phyloP scores from a whole-genome alignment of 2,113 vertebrate species.

The Dromas ardeola region DNA sequence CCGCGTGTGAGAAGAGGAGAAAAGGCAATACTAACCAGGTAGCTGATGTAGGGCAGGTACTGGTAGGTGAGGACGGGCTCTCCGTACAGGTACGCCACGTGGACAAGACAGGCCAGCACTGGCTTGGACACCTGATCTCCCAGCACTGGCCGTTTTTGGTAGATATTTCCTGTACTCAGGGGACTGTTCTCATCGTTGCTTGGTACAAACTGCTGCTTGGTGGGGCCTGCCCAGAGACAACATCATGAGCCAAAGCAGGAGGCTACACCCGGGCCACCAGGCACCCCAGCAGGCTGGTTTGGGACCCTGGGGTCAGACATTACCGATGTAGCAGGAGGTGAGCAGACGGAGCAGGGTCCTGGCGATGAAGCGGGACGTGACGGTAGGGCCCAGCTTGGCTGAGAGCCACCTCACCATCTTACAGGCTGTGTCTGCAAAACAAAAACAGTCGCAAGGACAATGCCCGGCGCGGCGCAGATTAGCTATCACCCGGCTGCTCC shows the following conservation, averaged over 20 bases:
- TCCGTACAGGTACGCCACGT: constrained; percentile 92
- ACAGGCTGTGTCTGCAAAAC: constrained; percentile 90
- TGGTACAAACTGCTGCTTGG: constrained; percentile 89
- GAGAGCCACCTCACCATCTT: constrained; percentile 96
- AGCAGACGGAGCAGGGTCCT: constrained; percentile 94
- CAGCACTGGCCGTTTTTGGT: constrained; percentile 87
- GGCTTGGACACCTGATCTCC: constrained; percentile 90
- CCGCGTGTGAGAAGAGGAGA: rapidly evolving
- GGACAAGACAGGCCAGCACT: constrained; percentile 90
- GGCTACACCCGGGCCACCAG: background rate
- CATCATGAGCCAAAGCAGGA: background rate
- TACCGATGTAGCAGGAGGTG: constrained; percentile 94
- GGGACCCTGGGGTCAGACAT: background rate
- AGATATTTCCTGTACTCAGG: constrained; percentile 83
- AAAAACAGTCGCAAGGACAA: constrained; percentile 14
- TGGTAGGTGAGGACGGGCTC: constrained; percentile 97
- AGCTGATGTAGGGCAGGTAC: constrained; percentile 96
- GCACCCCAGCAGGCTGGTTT: background rate
- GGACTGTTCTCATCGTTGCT: constrained; percentile 76
- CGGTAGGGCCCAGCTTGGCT: constrained; percentile 92
- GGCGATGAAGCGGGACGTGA: constrained; percentile 90
- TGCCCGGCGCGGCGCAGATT: background rate
- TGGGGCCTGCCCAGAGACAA: constrained; percentile 76
- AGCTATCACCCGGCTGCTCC: background rate
- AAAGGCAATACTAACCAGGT: constrained; percentile 86